Conservation (phyloP, 1,140 invertebrate genomes). For the Aleiodes sp. region DNA sequence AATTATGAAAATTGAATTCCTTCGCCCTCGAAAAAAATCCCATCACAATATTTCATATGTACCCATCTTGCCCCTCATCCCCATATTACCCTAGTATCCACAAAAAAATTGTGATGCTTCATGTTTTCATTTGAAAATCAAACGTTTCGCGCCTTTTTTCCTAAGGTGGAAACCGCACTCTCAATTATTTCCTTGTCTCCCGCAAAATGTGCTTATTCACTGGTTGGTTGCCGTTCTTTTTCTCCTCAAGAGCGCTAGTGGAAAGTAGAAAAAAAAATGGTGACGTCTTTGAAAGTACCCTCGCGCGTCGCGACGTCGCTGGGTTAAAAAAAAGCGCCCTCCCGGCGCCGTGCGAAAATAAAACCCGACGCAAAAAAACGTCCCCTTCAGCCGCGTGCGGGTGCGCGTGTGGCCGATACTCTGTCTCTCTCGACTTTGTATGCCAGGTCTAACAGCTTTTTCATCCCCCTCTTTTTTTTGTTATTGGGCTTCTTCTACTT, state of each 20-base stretch:
- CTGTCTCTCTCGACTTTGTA: slow-evolving; percentile 20
- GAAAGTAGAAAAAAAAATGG: slow-evolving; percentile 21
- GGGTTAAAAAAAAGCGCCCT: slow-evolving; percentile 48
- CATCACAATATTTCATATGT: no score
- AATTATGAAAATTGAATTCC: no score
- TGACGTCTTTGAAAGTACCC: slow-evolving; percentile 29
- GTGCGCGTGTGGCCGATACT: slow-evolving; percentile 28
- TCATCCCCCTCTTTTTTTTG: slow-evolving; percentile 28
- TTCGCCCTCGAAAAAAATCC: no score
- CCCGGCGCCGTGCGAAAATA: slow-evolving; percentile 46
- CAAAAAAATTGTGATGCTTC: no score
- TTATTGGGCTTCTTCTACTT: slow-evolving; percentile 19
- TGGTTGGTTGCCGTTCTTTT: no score
- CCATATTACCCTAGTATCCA: no score
- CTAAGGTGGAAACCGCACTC: no score
- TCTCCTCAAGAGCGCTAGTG: background rate
- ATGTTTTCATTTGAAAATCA: no score
- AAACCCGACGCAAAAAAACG: slow-evolving; percentile 50
- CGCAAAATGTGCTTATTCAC: no score
- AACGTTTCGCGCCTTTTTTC: no score
- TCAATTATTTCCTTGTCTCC: no score
- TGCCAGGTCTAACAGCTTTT: slow-evolving; percentile 17
- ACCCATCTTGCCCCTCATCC: no score
- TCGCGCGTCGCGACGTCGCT: slow-evolving; percentile 27
- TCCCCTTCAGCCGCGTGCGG: slow-evolving; percentile 41